phyloP scores from a whole-genome alignment of 2,888 invertebrate species.

The Catocala sponsa region DNA sequence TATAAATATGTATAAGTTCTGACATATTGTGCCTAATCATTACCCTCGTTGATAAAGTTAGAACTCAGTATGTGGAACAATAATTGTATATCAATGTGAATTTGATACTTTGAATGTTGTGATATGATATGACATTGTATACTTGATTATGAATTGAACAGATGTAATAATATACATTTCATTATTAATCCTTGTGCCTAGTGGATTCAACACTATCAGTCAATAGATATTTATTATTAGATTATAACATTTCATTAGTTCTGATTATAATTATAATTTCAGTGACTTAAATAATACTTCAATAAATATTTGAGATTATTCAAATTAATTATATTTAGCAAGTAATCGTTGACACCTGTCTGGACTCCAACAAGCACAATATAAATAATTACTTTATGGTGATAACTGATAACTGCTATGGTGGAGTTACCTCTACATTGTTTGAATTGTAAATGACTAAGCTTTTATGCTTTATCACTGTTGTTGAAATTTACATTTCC shows the following conservation, averaged over 20 bases:
- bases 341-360: too few relatives aligned
- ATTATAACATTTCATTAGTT: too few relatives aligned
- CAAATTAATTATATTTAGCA: too few relatives aligned
- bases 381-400: neutral
- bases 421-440: conserved; percentile 42
- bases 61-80: neutral
- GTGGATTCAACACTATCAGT: neutral
- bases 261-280: too few relatives aligned
- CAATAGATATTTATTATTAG: too few relatives aligned
- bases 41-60: neutral
- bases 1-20: too few relatives aligned
- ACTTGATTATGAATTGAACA: conserved; percentile 24
- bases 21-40: neutral
- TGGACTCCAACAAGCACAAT: too few relatives aligned
- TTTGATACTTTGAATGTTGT: conserved; percentile 33
- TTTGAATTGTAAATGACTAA: conserved; percentile 45
- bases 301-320: too few relatives aligned
- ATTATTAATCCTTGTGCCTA: conserved; percentile 22
- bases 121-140: conserved; percentile 29
- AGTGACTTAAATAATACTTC: too few relatives aligned
- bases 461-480: conserved; percentile 33
- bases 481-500: conserved; percentile 31
- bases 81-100: conserved; percentile 18
- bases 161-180: conserved; percentile 42
- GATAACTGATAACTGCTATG: conserved; percentile 21